Percentiles rank a stretch among this genome's conserved stretches.
Evolutionary conservation across 2,888 invertebrate species (phyloP).

Genomic region (Hypomecis atomaria): DNA sequence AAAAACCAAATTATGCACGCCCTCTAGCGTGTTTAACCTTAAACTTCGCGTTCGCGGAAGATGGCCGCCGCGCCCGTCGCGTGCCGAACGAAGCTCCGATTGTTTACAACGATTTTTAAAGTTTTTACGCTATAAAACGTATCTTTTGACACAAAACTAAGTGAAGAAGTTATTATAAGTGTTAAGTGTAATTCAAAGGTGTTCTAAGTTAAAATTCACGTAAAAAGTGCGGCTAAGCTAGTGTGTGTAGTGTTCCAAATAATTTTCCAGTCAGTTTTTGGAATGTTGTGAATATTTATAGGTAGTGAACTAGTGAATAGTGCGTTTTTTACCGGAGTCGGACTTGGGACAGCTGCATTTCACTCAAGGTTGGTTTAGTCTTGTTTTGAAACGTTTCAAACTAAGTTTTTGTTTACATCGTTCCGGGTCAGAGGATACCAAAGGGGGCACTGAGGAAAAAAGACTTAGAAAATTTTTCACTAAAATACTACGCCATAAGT

Average conservation of each 20-base stretch:
- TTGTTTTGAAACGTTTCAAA: conserved; percentile 63
- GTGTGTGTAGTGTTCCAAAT: conserved; percentile 60
- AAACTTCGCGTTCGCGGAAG: conserved; percentile 78
- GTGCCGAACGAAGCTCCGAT: conserved; percentile 77
- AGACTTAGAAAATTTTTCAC: background rate
- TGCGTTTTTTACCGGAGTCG: conserved; percentile 64
- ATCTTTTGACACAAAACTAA: conserved; percentile 56
- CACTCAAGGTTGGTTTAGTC: conserved; percentile 64
- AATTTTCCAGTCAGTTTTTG: conserved; percentile 75
- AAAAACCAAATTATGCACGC: conserved; percentile 41
- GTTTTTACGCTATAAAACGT: conserved; percentile 67
- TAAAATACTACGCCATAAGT: too few relatives aligned
- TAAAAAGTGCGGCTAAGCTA: conserved; percentile 66
- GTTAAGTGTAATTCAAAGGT: conserved; percentile 53
- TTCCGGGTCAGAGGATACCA: too few relatives aligned
- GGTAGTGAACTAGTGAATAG: conserved; percentile 70
- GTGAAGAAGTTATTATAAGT: conserved; percentile 57
- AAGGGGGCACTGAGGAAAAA: too few relatives aligned
- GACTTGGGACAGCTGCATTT: conserved; percentile 58
- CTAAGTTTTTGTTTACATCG: conserved; percentile 77
- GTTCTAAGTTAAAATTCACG: conserved; percentile 65
- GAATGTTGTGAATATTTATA: conserved; percentile 81
- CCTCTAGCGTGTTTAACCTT: conserved; percentile 70
- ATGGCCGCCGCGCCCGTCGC: conserved; percentile 84
- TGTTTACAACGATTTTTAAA: conserved; percentile 76